Conservation (phyloP, 2,888 invertebrate genomes). For the Chymomyza amoena region DNA sequence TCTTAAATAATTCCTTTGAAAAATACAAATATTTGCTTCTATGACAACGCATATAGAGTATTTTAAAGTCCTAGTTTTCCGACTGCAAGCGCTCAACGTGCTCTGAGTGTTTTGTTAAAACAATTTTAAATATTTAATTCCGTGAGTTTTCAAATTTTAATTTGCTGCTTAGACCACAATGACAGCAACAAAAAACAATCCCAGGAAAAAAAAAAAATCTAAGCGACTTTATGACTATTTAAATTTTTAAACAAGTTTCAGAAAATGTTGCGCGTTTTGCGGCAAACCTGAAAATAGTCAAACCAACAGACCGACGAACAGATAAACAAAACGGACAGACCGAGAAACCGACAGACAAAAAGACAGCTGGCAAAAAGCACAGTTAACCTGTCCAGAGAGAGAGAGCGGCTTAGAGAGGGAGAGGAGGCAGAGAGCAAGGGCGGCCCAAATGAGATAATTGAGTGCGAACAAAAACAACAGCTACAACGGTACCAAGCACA, state of each 20-base stretch:
- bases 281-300: conserved; percentile 24
- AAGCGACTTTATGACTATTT: neutral
- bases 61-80: no score
- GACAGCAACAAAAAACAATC: neutral
- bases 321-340: conserved; percentile 53
- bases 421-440: neutral
- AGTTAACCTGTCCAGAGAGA: conserved; percentile 47
- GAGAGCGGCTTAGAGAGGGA: neutral
- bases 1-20: no score
- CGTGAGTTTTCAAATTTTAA: conserved; percentile 2
- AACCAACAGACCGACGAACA: conserved; percentile 22
- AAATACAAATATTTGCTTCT: no score
- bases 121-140: conserved; percentile 9
- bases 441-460: conserved; percentile 58
- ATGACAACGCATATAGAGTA: no score
- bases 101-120: neutral
- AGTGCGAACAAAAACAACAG: conserved; percentile 44
- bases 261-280: conserved; percentile 14
- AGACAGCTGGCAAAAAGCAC: conserved; percentile 20
- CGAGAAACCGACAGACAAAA: neutral
- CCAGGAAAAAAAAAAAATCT: neutral
- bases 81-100: no score
- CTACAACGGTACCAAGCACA: neutral
- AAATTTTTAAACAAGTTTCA: neutral
- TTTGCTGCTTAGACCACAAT: neutral